A percentile compares a stretch with the other conserved stretches of the same genome.
phyloP scores from a whole-genome alignment of 2,888 invertebrate genomes.

The Sturmia bella region DNA sequence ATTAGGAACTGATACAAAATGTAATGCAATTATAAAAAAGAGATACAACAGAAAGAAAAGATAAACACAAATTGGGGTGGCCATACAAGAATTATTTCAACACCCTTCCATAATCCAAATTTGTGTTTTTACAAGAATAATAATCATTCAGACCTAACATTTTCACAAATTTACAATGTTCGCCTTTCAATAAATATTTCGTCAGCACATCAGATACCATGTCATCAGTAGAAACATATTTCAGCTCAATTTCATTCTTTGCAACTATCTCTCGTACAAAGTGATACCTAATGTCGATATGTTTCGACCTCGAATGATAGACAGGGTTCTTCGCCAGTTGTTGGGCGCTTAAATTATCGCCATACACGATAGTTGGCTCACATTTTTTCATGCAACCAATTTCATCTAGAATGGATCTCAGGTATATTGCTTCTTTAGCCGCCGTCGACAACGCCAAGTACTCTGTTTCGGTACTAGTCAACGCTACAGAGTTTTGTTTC shows the following conservation, averaged over 20 bases:
- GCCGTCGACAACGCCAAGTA: too few relatives aligned
- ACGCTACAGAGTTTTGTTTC: slow-evolving; percentile 19
- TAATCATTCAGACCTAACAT: neutral
- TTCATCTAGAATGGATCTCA: neutral
- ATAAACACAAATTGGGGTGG: too few relatives aligned
- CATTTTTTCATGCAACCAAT: too few relatives aligned
- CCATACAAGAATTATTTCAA: too few relatives aligned
- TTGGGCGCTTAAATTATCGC: too few relatives aligned
- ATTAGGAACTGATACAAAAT: too few relatives aligned
- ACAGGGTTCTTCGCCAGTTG: neutral
- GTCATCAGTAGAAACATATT: slow-evolving; percentile 33
- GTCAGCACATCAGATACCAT: slow-evolving; percentile 16
- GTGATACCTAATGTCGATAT: slow-evolving; percentile 60
- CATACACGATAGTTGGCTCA: too few relatives aligned
- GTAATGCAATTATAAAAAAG: too few relatives aligned
- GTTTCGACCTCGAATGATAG: slow-evolving; percentile 29
- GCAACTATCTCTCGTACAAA: slow-evolving; percentile 42
- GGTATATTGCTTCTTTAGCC: slow-evolving; percentile 3
- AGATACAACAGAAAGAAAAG: too few relatives aligned
- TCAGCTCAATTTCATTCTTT: slow-evolving; percentile 58
- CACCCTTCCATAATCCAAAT: slow-evolving; percentile 18
- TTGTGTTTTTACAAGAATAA: slow-evolving; percentile 4
- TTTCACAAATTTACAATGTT: slow-evolving; percentile 4
- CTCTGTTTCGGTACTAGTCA: slow-evolving; percentile 1
- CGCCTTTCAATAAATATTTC: neutral